Conservation (phyloP, 2,113 vertebrate genomes). For the Tetrax tetrax region DNA sequence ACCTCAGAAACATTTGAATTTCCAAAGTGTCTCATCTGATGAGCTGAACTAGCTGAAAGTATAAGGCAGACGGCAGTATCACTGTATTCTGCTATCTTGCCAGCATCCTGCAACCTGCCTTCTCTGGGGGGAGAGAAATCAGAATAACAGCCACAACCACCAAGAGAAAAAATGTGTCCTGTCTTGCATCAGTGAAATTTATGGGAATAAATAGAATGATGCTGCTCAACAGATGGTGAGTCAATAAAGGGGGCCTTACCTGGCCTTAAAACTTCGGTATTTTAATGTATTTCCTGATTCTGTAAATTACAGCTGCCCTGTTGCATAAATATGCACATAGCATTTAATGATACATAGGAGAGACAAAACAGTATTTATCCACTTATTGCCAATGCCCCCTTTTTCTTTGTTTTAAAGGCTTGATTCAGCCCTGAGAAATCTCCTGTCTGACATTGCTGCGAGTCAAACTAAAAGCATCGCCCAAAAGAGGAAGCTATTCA, state of each 20-base stretch:
- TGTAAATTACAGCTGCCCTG: constrained; percentile 20
- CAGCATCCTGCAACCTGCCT: background rate
- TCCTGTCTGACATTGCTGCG: background rate
- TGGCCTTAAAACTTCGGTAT: background rate
- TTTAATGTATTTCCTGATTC: constrained; percentile 53
- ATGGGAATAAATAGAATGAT: background rate
- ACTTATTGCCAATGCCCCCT: background rate
- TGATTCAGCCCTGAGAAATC: constrained; percentile 14
- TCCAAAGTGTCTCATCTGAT: background rate
- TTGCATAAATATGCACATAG: background rate
- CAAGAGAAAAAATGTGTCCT: background rate
- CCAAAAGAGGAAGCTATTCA: background rate
- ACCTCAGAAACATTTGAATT: constrained; percentile 33
- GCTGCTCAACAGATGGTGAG: background rate
- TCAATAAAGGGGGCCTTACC: constrained; percentile 11
- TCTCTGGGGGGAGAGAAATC: background rate
- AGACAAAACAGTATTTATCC: background rate
- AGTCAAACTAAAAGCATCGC: background rate
- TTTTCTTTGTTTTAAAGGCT: constrained; percentile 19
- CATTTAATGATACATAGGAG: background rate
- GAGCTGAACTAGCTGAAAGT: background rate
- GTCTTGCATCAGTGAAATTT: constrained; percentile 1
- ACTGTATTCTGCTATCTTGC: background rate
- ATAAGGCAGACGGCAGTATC: background rate
- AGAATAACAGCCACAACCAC: background rate